phyloP scores from a whole-genome alignment of 2,888 invertebrate species.

The Sinopyrophorus schimmeli region DNA sequence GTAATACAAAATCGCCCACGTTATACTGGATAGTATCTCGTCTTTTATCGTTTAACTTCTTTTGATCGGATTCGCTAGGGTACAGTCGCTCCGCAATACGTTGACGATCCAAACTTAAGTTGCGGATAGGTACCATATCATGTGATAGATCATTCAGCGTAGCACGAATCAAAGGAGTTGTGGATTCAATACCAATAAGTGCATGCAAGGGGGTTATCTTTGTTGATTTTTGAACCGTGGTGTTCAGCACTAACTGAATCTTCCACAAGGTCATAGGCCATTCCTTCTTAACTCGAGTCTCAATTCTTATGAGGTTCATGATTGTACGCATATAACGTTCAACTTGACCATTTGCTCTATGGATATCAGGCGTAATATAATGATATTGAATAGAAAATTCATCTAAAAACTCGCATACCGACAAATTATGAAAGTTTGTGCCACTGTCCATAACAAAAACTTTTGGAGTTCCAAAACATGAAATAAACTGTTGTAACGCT shows the following conservation, averaged over 20 bases:
- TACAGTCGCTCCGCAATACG: slow-evolving; percentile 7
- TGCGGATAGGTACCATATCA: slow-evolving; percentile 30
- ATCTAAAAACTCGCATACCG: slow-evolving; percentile 20
- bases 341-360: slow-evolving; percentile 34
- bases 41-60: slow-evolving; percentile 23
- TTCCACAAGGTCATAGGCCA: slow-evolving; percentile 21
- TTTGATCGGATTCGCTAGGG: not conserved
- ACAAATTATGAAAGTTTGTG: slow-evolving; percentile 21
- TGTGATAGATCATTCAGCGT: slow-evolving; percentile 23
- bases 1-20: slow-evolving; percentile 34
- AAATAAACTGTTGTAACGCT: slow-evolving; percentile 1
- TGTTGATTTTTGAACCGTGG: slow-evolving; percentile 34
- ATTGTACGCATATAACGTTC: slow-evolving; percentile 33
- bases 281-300: slow-evolving; percentile 6
- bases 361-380: slow-evolving; percentile 30
- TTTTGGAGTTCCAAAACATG: slow-evolving; percentile 34
- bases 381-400: slow-evolving; percentile 23
- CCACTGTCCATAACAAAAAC: slow-evolving; percentile 22
- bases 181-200: no score
- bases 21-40: slow-evolving; percentile 23
- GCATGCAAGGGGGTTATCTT: slow-evolving; percentile 31
- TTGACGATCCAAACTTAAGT: slow-evolving; percentile 25
- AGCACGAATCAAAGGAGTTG: no score
- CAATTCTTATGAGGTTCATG: slow-evolving; percentile 15
- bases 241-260: slow-evolving; percentile 21